Base-by-base conservation (phyloP, 1,140 invertebrate genomes). In the Nymphalis io region DNA sequence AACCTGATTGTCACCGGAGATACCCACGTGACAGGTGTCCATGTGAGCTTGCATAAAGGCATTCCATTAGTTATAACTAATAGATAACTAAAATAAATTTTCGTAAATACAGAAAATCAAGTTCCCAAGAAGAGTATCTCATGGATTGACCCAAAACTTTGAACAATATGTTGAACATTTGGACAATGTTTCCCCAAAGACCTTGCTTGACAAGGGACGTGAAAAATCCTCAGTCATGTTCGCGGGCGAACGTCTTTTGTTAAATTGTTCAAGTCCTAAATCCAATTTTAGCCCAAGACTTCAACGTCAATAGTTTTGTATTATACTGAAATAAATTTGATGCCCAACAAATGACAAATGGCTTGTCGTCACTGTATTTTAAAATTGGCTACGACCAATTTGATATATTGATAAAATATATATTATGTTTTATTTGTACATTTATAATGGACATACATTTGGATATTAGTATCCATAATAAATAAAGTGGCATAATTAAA, bases 171-270 rank as follows among this genome's bases (percentile, higher is more conserved):
- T 20, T 11, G 18, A 18, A 51, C 16, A 12, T 18, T 51, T 51
- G 5, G 16, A 12, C 46, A 18, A 51, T 20, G 46, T 20, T 11
- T 20, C 42, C 46, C 16, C 18, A 18, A 20, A 51, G 18, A 51
- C 46, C 46, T 51, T 51, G 46, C 46, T 51, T 51, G 46, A 51
- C 46, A 16, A 46, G n/a, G 44, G 44, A 18, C 8, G 20, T 11
- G 46, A 51, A 18, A 51, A 20, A 20, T 20, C 46, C 46, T 51
- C 16, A 51, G 18, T 11, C 12, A 13, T 51, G 46, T 51, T 51
- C 46, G 46, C 42, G 3, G 18, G 3, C 3, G 10, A 51, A 8
- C 6, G 18, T 51, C 8, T 51, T 20, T 51, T 20, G 46, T 51
- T 20, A 18, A 51, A 20, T 51, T 20, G 46, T 46, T 46, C 42